Conservation (phyloP, 2,113 vertebrate genomes). For the Pipa parva region DNA sequence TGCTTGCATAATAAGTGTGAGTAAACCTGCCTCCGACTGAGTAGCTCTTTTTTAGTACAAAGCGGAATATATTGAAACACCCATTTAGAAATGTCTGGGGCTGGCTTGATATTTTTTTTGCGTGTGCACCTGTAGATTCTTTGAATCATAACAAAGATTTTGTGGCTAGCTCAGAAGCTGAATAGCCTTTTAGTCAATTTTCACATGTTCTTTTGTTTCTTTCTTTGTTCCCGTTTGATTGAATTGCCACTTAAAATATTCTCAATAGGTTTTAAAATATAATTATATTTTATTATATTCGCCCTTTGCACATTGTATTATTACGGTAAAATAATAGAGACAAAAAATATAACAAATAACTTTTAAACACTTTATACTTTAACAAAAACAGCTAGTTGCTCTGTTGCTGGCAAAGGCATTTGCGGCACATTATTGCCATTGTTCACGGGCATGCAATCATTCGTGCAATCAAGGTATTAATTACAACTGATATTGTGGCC, state of each 20-base stretch:
- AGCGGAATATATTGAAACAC: conserved; percentile 1
- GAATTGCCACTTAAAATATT: conserved; percentile 24
- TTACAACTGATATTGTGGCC: no score
- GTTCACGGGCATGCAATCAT: no score
- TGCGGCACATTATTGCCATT: no score
- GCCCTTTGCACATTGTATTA: neutral
- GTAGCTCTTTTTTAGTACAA: conserved; percentile 15
- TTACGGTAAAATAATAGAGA: conserved; percentile 2
- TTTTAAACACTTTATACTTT: conserved; percentile 9
- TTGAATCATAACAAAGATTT: conserved; percentile 27
- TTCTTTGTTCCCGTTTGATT: conserved; percentile 4
- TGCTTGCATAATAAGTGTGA: conserved; percentile 4
- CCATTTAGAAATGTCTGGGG: conserved; percentile 1
- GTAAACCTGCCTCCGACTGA: conserved; percentile 11
- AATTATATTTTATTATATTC: conserved; percentile 13
- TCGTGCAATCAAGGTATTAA: no score
- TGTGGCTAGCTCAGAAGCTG: conserved; percentile 7
- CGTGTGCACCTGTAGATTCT: conserved; percentile 20
- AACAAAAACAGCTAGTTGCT: conserved; percentile 6
- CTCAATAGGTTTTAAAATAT: conserved; percentile 11
- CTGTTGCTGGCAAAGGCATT: neutral
- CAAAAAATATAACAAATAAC: conserved; percentile 8
- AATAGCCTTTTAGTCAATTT: conserved; percentile 26
- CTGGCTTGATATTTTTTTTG: conserved; percentile 33
- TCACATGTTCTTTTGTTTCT: conserved; percentile 17